Evolutionary conservation across 2,113 vertebrate genomes (phyloP).

Genomic region (Saguinus midas): DNA sequence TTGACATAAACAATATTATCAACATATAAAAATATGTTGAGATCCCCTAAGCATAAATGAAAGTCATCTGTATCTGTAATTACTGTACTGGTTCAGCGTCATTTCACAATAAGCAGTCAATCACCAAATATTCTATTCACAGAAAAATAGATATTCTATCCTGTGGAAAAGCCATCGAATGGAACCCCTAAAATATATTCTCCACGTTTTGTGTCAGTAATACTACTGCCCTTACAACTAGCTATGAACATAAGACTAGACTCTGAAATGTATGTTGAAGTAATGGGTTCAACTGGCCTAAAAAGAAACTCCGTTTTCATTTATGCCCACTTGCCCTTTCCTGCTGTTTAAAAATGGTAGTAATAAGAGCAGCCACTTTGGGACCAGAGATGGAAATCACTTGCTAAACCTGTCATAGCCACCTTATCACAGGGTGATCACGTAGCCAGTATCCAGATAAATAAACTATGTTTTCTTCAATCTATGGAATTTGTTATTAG

Average conservation of each 20-base stretch:
- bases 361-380: accelerated
- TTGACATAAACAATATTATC: background rate
- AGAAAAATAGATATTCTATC: background rate
- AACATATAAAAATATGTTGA: background rate
- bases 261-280: background rate
- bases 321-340: background rate
- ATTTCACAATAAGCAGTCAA: background rate
- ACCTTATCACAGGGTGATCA: background rate
- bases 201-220: background rate
- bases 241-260: background rate
- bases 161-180: background rate
- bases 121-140: background rate
- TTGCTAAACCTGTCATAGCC: background rate
- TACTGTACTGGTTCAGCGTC: background rate
- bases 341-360: background rate
- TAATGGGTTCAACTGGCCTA: background rate
- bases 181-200: background rate
- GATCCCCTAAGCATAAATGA: background rate
- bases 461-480: background rate
- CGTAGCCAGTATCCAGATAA: background rate
- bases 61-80: background rate
- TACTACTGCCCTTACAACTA: background rate
- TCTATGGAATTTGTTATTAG: background rate
- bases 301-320: background rate
- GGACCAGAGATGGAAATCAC: background rate